Evolutionary conservation across 2,113 vertebrate species (phyloP).

Genomic region (Furnarius figulus): DNA sequence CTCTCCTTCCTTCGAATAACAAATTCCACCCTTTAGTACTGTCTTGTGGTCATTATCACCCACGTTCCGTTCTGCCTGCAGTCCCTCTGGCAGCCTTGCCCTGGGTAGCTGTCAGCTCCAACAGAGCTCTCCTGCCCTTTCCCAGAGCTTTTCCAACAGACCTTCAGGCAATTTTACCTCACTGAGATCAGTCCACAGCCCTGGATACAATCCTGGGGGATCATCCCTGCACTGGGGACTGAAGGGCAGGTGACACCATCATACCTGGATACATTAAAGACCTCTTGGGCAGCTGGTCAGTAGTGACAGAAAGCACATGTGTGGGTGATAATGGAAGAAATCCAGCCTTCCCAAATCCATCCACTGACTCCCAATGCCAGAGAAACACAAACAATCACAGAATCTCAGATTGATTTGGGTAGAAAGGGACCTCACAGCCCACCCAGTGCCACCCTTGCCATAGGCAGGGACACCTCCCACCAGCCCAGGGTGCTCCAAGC

Average conservation of each 20-base stretch:
- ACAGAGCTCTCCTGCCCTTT: not conserved
- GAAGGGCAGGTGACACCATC: accelerated
- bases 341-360: accelerated
- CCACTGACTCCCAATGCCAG: not conserved
- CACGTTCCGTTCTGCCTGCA: not conserved
- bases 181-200: accelerated
- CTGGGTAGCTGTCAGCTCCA: accelerated
- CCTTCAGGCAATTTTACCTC: accelerated
- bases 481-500: not conserved
- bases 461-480: not conserved
- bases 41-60: not conserved
- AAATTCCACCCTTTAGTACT: not conserved
- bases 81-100: not conserved
- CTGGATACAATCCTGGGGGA: accelerated
- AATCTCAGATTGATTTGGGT: accelerated
- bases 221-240: accelerated
- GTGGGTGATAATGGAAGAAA: not conserved
- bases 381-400: not conserved
- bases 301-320: accelerated
- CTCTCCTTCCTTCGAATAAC: not conserved
- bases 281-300: accelerated
- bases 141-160: not conserved
- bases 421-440: accelerated
- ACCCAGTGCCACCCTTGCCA: accelerated
- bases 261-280: accelerated